Base-by-base conservation (phyloP, 2,113 vertebrate genomes). In the Tauraco erythrolophus region DNA sequence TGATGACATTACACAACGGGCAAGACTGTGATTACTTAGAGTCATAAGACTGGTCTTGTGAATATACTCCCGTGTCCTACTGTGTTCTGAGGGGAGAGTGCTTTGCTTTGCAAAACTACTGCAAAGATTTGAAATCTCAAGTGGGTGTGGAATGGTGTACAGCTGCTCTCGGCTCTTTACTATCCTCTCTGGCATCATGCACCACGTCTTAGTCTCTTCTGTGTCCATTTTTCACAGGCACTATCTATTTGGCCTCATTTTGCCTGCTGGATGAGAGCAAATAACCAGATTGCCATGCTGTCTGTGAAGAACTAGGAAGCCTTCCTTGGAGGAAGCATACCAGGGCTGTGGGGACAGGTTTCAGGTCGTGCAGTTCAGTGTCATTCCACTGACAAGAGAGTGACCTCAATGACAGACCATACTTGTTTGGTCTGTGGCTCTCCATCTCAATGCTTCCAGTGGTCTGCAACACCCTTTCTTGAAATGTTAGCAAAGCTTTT, bases 1-100 rank as follows among this genome's bases (percentile, higher is more conserved):
- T 31, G 35, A 95, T 94, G 96, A 96, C 45, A 37, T 97, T 96
- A 92, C 37, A 93, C 95, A 96, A 96, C 6, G 0, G 93, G 82
- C 96, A 96, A 92, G 88, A 83, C 88, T 60, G 37, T 91, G 94
- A 96, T 98, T 97, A 97, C 97, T 98, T 97, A 96, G 90, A 98
- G 89, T 97, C 97, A 90, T 97, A 97, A 97, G 96, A 92, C 95
- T 65, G 35, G 81, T 92, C 96, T 91, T 95, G 83, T 95, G 96
- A 96, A 89, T 96, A 90, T 94, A 93, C 89, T 84, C 75, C 74
- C 86, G 88, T 72, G 77, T 87, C 75, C 91, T 92, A 43, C 85
- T 95, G 69, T 1, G 0, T 89, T 95, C 89, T 92, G 83, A 84
- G 37, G n/a, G 31, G 7, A 94, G 74, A 95, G 85, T 84, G 68